Conservation (phyloP, 2,888 invertebrate species). For the Lepidocyrtinus sp. region DNA sequence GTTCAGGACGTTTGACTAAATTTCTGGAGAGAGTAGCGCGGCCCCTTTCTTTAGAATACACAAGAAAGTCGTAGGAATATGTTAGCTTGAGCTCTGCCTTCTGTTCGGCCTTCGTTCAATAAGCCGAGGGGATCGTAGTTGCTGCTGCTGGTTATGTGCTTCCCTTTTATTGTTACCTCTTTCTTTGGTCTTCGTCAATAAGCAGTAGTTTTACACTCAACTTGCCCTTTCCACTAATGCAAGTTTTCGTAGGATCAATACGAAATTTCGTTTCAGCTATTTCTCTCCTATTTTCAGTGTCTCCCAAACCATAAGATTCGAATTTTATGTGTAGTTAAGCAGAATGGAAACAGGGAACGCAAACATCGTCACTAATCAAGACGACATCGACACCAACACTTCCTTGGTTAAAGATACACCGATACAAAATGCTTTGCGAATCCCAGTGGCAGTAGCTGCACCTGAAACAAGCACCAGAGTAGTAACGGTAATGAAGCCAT, state of each 20-base stretch:
- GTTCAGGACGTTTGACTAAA: too few relatives aligned
- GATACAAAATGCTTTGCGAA: background rate
- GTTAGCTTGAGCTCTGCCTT: background rate
- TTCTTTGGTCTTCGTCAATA: background rate
- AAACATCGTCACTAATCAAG: conserved; percentile 3
- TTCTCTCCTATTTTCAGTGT: background rate
- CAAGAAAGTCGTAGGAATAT: too few relatives aligned
- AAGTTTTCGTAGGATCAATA: background rate
- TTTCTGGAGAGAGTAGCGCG: too few relatives aligned
- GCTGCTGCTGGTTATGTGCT: background rate
- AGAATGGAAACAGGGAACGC: background rate
- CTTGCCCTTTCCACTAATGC: background rate
- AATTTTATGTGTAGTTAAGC: conserved; percentile 11
- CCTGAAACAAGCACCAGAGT: conserved; percentile 9
- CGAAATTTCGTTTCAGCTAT: background rate
- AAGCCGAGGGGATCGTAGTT: background rate
- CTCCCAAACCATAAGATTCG: background rate
- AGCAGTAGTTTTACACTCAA: background rate
- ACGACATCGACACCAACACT: background rate
- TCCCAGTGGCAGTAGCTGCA: background rate
- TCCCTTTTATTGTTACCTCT: background rate
- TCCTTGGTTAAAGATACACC: background rate
- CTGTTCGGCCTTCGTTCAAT: background rate
- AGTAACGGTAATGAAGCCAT: conserved; percentile 33
- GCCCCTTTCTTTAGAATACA: too few relatives aligned